Evolutionary conservation across 2,113 vertebrate genomes (phyloP).

Genomic region (Nymphicus hollandicus): DNA sequence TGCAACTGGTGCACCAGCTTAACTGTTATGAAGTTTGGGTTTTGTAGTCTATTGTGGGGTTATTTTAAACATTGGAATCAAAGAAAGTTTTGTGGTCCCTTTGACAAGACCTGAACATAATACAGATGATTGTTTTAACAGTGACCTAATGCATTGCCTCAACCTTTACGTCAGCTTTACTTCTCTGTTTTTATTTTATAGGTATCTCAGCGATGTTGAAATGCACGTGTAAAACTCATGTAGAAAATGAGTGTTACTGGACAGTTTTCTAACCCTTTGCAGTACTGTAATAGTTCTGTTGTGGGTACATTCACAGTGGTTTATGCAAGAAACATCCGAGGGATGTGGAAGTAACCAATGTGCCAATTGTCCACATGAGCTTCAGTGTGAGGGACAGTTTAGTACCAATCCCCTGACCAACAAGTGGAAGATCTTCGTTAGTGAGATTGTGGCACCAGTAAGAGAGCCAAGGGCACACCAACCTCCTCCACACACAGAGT

Average conservation of each 20-base stretch:
- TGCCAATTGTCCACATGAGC: not conserved
- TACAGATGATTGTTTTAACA: not conserved
- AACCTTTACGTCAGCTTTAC: not conserved
- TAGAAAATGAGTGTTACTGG: not conserved
- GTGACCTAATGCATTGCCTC: not conserved
- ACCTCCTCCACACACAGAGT: not conserved
- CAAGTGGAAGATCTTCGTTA: not conserved
- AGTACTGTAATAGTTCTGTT: not conserved
- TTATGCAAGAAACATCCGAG: rapidly evolving
- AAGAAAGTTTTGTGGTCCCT: not conserved
- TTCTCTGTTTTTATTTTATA: not conserved
- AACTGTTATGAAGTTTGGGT: not conserved
- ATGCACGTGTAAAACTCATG: not conserved
- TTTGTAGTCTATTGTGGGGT: not conserved
- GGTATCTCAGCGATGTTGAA: not conserved
- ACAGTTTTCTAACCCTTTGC: no score
- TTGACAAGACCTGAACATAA: not conserved
- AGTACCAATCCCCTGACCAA: not conserved
- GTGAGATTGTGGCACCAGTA: not conserved
- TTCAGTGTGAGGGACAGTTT: not conserved
- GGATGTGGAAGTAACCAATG: not conserved
- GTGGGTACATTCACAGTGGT: not conserved
- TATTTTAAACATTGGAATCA: not conserved
- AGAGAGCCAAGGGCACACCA: not conserved
- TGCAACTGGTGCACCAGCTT: not conserved